Evolutionary conservation across 2,888 invertebrate genomes (phyloP).

Genomic region (Aspidapion aeneum): DNA sequence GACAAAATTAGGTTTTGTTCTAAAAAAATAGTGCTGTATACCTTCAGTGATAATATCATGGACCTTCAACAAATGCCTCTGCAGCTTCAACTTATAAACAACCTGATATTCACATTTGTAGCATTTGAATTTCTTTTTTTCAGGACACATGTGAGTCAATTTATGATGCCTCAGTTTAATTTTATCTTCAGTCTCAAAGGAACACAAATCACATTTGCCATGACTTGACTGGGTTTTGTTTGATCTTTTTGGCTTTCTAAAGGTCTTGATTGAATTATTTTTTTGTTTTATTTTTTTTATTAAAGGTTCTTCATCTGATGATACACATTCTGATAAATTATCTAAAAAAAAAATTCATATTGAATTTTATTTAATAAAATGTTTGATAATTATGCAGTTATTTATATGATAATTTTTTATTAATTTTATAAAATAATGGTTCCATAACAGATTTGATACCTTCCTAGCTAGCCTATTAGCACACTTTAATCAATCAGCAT

Average conservation of each 20-base stretch:
- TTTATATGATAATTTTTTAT: no score
- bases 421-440: no score
- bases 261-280: background rate
- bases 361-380: no score
- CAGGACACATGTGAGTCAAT: background rate
- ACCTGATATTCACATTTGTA: background rate
- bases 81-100: background rate
- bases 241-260: background rate
- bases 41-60: background rate
- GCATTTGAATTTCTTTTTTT: background rate
- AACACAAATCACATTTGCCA: background rate
- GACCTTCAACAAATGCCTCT: background rate
- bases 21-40: no score
- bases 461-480: no score
- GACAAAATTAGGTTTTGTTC: no score
- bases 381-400: no score
- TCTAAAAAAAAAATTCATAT: background rate
- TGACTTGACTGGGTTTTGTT: background rate
- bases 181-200: background rate
- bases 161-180: background rate
- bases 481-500: no score
- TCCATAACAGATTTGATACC: no score
- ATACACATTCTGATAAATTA: background rate
- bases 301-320: background rate
- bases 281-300: background rate